Percentiles rank a stretch among this genome's conserved stretches.
Conservation (phyloP, 2,888 invertebrate species). For the Ethmia dodecea region DNA sequence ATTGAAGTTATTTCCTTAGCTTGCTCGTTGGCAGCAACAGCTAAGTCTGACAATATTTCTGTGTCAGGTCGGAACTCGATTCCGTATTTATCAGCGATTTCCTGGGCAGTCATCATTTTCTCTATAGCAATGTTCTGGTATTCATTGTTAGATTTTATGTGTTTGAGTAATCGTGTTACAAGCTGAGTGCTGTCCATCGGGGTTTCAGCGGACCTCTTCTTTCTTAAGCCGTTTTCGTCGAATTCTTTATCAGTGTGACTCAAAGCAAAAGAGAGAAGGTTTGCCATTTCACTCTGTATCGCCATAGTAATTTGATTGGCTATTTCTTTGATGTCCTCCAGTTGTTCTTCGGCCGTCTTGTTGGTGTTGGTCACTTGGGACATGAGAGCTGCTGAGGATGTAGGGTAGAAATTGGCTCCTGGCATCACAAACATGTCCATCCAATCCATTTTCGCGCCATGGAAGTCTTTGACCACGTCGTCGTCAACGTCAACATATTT, state of each 20-base stretch:
- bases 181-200: slow-evolving; percentile 59
- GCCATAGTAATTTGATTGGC: slow-evolving; percentile 47
- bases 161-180: slow-evolving; percentile 54
- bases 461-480: slow-evolving; percentile 30
- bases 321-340: slow-evolving; percentile 55
- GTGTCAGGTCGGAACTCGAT: slow-evolving; percentile 60
- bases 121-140: slow-evolving; percentile 69
- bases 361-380: slow-evolving; percentile 42
- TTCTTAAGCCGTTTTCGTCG: slow-evolving; percentile 36
- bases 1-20: slow-evolving; percentile 52
- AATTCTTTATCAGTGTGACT: slow-evolving; percentile 29
- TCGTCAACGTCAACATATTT: slow-evolving; percentile 24
- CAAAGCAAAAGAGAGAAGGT: slow-evolving; percentile 47
- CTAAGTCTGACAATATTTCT: slow-evolving; percentile 56
- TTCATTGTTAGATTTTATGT: slow-evolving; percentile 64
- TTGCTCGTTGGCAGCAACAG: slow-evolving; percentile 53
- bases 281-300: slow-evolving; percentile 55
- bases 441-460: slow-evolving; percentile 37
- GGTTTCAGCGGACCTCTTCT: slow-evolving; percentile 49
- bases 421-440: slow-evolving; percentile 41
- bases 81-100: slow-evolving; percentile 66
- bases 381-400: slow-evolving; percentile 52
- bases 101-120: slow-evolving; percentile 69
- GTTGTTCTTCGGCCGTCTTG: slow-evolving; percentile 55
- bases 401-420: slow-evolving; percentile 31